These are phyloP conservation scores for Spermophilus dauricus DNA, from an alignment of 2,113 vertebrate genomes.

Conservation along the genomic window DNA sequence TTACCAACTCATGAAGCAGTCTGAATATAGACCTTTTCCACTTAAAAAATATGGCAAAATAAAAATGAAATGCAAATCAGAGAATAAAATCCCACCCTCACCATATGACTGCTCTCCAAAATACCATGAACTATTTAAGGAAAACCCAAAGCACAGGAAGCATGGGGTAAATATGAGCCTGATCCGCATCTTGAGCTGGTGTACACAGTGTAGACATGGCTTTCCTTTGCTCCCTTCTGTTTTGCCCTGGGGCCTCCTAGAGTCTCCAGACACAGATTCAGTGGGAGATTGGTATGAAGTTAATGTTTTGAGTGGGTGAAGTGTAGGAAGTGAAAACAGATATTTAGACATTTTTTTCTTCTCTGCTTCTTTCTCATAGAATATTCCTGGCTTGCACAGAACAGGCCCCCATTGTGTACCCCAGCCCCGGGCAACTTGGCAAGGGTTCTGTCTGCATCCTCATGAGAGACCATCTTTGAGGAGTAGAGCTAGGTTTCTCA, in stretches of 20 bases:
- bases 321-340: constrained; percentile 90
- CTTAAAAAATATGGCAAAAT: not conserved
- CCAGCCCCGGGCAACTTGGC: not conserved
- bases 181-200: fast-evolving
- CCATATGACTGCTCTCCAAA: not conserved
- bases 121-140: not conserved
- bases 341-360: constrained; percentile 88
- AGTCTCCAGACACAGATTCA: not conserved
- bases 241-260: not conserved
- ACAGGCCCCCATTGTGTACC: constrained; percentile 86
- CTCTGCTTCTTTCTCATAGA: constrained; percentile 83
- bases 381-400: constrained; percentile 80
- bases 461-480: not conserved
- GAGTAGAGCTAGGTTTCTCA: not conserved
- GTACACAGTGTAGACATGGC: not conserved
- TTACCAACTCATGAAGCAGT: not conserved
- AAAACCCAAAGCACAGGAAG: not conserved
- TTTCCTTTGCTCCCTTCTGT: not conserved
- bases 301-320: constrained; percentile 89
- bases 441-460: not conserved
- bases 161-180: not conserved
- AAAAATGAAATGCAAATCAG: constrained; percentile 29
- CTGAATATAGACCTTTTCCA: not conserved
- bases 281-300: constrained; percentile 92
- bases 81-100: not conserved